Conservation (phyloP, 2,888 invertebrate genomes). For the Sphaerophoria taeniata region DNA sequence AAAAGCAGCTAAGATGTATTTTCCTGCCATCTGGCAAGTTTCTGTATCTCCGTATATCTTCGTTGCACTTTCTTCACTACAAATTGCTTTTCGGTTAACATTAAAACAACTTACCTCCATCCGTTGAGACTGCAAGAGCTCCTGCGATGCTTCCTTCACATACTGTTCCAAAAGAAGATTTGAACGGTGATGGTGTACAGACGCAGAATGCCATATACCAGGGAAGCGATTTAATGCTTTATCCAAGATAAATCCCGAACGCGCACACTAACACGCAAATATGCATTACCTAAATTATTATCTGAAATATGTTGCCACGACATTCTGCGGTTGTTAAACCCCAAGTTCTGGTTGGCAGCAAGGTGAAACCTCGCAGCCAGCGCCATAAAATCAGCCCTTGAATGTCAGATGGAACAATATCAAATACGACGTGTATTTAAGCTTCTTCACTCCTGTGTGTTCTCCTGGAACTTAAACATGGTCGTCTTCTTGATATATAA, state of each 20-base stretch:
- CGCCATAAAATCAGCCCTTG: constrained; percentile 36
- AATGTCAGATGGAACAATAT: constrained; percentile 44
- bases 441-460: not conserved
- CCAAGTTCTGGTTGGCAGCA: constrained; percentile 30
- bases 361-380: constrained; percentile 40
- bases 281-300: constrained; percentile 69
- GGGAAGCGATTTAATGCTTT: constrained; percentile 56
- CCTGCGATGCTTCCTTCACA: constrained; percentile 3
- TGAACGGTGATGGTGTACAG: not conserved
- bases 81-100: not conserved
- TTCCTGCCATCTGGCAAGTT: constrained; percentile 7
- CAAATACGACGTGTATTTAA: constrained; percentile 6
- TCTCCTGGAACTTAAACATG: not conserved
- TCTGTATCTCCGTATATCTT: not conserved
- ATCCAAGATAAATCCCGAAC: constrained; percentile 54
- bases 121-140: constrained; percentile 3
- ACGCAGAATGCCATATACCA: not conserved
- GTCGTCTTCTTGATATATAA: no score
- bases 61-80: not conserved
- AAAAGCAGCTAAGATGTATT: constrained; percentile 18
- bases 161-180: not conserved
- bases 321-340: constrained; percentile 46
- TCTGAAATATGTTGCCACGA: constrained; percentile 65
- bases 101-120: not conserved
- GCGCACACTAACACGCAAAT: constrained; percentile 38